Evolutionary conservation across 2,113 vertebrate species (phyloP), one percentile per base, ranked within the genome.

Genomic region (Halichoerus grypus): DNA sequence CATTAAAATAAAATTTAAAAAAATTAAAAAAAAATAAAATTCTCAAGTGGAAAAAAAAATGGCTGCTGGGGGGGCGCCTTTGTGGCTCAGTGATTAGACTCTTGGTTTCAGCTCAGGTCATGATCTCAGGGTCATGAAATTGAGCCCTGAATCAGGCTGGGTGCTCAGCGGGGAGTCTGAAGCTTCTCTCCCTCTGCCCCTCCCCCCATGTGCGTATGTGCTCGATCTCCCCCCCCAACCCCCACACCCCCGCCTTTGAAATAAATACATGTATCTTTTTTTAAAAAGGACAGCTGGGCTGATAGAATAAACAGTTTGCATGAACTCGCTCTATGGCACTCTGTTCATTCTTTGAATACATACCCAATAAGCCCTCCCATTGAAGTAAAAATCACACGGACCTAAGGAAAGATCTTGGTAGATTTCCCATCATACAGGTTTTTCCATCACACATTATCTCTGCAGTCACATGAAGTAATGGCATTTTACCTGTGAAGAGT

Each of bases 301-400:
- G 46, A 76, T 8, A 21, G 71, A 74, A 91, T 26, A 59, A 81
- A 14, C 46, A 6, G 21, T 33, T 28, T 28, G 6, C 1, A 0
- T 7, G 12, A 11, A 26, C 26, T 87, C 79, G 59, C 31, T 46
- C 1, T 4, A 0, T 10, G 28, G 31, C 19, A 14, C 18, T 18
- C 21, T 81, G 46, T 33, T 33, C 16, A 4, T 19, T 21, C n/a
- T 31, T 31, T 80, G 81, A 0, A 0, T 1, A 0, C 9, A 0
- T 12, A 8, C 28, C 22, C 77, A 22, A 1, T 5, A 57, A 71
- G 51, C 65, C 61, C 15, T 24, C 36, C 9, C 49, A 2, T 16
- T 0, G 7, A 19, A 19, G 13, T 49, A 16, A 63, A 26, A 39
- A 10, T 16, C 71, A 53, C 31, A 2, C 11, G 6, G 49, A 26